Evolutionary conservation across 2,113 vertebrate genomes (phyloP).

Genomic region (Montifringilla adamsi): DNA sequence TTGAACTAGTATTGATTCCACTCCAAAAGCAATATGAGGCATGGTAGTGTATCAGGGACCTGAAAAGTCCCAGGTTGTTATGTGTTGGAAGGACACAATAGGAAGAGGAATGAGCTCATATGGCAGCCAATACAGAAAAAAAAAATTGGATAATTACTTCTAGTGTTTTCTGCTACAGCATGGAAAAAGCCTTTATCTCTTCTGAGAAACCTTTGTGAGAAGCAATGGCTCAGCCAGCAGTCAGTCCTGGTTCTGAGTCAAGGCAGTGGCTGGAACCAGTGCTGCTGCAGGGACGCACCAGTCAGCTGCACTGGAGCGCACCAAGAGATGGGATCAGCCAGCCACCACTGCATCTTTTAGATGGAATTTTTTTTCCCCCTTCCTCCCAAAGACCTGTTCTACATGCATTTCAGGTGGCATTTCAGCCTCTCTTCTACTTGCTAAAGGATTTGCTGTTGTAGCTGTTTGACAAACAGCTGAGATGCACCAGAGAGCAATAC

Average conservation of each 20-base stretch:
- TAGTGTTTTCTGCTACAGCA: background rate
- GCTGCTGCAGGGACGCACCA: background rate
- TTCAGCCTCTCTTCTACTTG: background rate
- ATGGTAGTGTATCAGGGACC: accelerated
- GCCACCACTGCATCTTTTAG: background rate
- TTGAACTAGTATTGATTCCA: background rate
- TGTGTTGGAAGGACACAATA: background rate
- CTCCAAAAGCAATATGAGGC: background rate
- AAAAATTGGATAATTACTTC: background rate
- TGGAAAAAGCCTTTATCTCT: background rate
- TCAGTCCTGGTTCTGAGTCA: background rate
- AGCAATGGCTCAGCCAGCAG: background rate
- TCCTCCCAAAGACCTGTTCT: background rate
- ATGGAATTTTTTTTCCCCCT: background rate
- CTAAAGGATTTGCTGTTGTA: background rate
- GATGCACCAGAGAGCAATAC: background rate
- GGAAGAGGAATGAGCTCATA: background rate
- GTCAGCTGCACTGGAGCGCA: background rate
- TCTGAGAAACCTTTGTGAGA: background rate
- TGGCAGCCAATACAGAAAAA: background rate
- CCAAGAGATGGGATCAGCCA: background rate
- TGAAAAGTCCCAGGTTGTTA: background rate
- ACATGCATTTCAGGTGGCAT: background rate
- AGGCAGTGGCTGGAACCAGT: background rate
- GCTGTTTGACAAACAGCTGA: background rate